These are phyloP conservation scores for Troides oblongomaculatus DNA, from an alignment of 2,888 invertebrate genomes.

Conservation along the genomic window DNA sequence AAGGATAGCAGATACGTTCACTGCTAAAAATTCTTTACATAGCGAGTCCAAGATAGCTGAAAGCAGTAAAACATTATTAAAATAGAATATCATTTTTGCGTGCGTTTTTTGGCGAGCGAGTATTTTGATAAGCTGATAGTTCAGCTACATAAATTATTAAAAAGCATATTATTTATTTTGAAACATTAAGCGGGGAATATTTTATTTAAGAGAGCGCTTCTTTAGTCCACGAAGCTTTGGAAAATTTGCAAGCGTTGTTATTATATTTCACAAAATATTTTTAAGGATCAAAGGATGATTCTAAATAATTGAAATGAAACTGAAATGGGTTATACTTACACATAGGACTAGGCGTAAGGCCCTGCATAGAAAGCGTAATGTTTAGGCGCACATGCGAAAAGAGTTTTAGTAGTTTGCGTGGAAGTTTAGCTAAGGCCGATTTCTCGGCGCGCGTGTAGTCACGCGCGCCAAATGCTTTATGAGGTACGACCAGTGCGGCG, in stretches of 20 bases:
- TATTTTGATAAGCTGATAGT: constrained; percentile 12
- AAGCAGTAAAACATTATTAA: constrained; percentile 49
- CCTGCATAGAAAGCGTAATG: constrained; percentile 85
- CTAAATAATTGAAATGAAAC: not conserved
- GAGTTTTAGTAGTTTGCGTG: constrained; percentile 82
- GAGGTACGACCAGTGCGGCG: constrained; percentile 88
- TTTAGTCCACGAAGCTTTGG: constrained; percentile 9
- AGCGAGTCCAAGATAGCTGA: constrained; percentile 93
- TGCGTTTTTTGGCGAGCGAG: not conserved
- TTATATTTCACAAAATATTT: not conserved
- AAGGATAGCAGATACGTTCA: constrained; percentile 94
- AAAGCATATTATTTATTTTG: constrained; percentile 7
- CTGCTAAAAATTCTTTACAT: constrained; percentile 92
- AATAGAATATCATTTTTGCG: constrained; percentile 8
- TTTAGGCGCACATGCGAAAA: constrained; percentile 86
- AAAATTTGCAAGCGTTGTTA: constrained; percentile 1
- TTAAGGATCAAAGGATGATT: not conserved
- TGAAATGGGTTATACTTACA: constrained; percentile 72
- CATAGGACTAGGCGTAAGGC: constrained; percentile 87
- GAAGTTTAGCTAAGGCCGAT: constrained; percentile 82
- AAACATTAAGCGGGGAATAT: constrained; percentile 9
- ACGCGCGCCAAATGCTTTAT: constrained; percentile 86
- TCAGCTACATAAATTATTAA: constrained; percentile 10
- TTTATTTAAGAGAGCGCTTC: constrained; percentile 10
- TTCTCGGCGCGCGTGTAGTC: constrained; percentile 86